These are phyloP conservation scores for Gila robusta DNA, from an alignment of 2,797 vertebrate species.

Conservation along the genomic window DNA sequence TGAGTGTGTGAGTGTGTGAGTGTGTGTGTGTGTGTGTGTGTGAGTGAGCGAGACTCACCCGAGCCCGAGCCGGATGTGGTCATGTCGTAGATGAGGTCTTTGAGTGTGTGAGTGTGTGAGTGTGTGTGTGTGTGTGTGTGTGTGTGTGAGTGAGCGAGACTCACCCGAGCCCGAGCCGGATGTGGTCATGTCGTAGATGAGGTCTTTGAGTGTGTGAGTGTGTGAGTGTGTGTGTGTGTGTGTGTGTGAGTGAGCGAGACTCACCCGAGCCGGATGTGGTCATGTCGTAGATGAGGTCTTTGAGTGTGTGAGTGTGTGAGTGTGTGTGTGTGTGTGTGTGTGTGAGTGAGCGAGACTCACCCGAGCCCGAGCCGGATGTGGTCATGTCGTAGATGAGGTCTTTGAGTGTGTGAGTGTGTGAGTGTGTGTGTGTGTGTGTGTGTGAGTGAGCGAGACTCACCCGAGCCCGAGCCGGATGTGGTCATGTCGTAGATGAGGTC, in stretches of 20 bases:
- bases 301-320: slow-evolving; percentile 70
- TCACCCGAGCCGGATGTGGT: slow-evolving; percentile 96
- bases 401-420: slow-evolving; percentile 76
- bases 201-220: slow-evolving; percentile 88
- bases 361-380: slow-evolving; percentile 96
- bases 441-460: slow-evolving; percentile 67
- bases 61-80: slow-evolving; percentile 97
- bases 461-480: slow-evolving; percentile 96
- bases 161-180: slow-evolving; percentile 96
- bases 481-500: slow-evolving; percentile 99
- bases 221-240: too few species aligned
- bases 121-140: too few species aligned
- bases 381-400: slow-evolving; percentile 99
- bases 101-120: slow-evolving; percentile 78
- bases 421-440: too few species aligned
- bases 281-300: slow-evolving; percentile 99
- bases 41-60: slow-evolving; percentile 73
- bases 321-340: neutral
- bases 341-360: slow-evolving; percentile 68
- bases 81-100: slow-evolving; percentile 99
- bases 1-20: slow-evolving; percentile 70
- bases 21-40: too few species aligned
- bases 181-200: slow-evolving; percentile 99
- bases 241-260: neutral
- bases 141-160: neutral